Conservation (phyloP, 1,140 invertebrate species). For the Drosophila bipectinata region DNA sequence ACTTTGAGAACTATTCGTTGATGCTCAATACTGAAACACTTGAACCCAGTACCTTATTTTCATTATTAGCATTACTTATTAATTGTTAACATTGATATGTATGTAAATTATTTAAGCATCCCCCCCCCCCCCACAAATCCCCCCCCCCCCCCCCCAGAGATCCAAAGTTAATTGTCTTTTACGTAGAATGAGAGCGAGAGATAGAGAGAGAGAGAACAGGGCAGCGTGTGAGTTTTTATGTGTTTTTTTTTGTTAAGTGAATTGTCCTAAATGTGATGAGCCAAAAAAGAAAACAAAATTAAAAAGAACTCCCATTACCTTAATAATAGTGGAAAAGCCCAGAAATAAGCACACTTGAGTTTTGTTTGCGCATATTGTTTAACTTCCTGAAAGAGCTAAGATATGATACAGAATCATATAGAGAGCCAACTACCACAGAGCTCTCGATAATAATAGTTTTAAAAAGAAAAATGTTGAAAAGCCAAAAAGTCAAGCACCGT, state of each 20-base stretch:
- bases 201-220: conserved; percentile 29
- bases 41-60: conserved; percentile 84
- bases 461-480: conserved; percentile 63
- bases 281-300: conserved; percentile 43
- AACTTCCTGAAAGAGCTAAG: conserved; percentile 52
- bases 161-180: conserved; percentile 77
- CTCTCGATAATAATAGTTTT: conserved; percentile 61
- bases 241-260: conserved; percentile 62
- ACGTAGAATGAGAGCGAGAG: conserved; percentile 37
- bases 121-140: not conserved
- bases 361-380: conserved; percentile 60
- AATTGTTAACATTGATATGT: conserved; percentile 81
- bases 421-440: conserved; percentile 31
- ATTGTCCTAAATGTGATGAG: conserved; percentile 67
- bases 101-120: conserved; percentile 80
- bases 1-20: conserved; percentile 75
- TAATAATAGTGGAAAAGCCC: conserved; percentile 34
- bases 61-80: conserved; percentile 81
- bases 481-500: conserved; percentile 80
- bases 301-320: conserved; percentile 47
- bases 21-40: conserved; percentile 75
- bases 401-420: conserved; percentile 9
- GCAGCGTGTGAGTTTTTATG: conserved; percentile 64
- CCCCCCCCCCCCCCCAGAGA: conserved; percentile 5
- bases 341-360: conserved; percentile 56